Percentiles rank a stretch among this genome's conserved stretches.
These are phyloP conservation scores for Zaprionus davidi DNA, from an alignment of 1,140 invertebrate species.

Conservation along the genomic window DNA sequence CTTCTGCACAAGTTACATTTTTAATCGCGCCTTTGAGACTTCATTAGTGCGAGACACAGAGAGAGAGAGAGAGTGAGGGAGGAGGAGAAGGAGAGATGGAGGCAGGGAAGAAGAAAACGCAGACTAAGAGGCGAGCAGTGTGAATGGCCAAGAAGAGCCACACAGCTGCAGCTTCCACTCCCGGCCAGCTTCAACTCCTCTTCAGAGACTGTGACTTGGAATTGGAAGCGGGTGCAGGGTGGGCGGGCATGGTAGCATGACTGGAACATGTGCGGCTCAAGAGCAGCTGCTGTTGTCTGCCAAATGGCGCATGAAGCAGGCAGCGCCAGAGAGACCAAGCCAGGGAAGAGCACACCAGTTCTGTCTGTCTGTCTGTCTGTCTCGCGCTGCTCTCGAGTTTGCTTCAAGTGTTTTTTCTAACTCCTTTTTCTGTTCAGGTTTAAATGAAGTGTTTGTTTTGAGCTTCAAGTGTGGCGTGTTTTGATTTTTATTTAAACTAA, in stretches of 20 bases:
- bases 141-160: conserved; percentile 43
- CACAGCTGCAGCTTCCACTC: conserved; percentile 2
- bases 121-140: conserved; percentile 29
- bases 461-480: conserved; percentile 78
- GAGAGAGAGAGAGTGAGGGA: neutral
- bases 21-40: conserved; percentile 83
- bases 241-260: conserved; percentile 18
- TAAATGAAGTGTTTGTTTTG: conserved; percentile 77
- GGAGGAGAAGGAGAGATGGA: neutral
- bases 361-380: conserved; percentile 38
- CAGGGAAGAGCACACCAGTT: neutral
- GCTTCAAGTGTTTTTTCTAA: conserved; percentile 71
- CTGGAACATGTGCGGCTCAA: conserved; percentile 73
- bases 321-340: conserved; percentile 17
- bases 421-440: conserved; percentile 70
- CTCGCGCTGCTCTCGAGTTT: conserved; percentile 56
- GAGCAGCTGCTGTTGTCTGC: conserved; percentile 75
- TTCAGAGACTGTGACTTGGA: conserved; percentile 18
- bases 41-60: conserved; percentile 67
- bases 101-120: neutral
- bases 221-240: conserved; percentile 7
- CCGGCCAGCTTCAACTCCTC: neutral
- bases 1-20: conserved; percentile 77
- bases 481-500: conserved; percentile 78
- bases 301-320: conserved; percentile 76